Percentiles rank a stretch among this genome's conserved stretches.
Evolutionary conservation across 2,113 vertebrate genomes (phyloP).

Genomic region (Triplophysa siluroides): DNA sequence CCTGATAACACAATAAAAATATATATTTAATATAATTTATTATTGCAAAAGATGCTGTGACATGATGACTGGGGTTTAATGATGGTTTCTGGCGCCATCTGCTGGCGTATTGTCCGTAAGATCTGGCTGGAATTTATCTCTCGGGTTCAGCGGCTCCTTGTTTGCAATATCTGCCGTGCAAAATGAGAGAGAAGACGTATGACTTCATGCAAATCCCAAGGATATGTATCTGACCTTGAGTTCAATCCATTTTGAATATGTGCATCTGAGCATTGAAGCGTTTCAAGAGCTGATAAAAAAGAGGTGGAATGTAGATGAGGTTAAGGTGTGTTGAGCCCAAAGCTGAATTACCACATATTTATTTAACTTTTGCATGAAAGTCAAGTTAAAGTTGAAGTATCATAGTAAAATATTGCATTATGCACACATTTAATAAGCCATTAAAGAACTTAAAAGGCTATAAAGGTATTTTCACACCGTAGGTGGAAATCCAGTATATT

Average conservation of each 20-base stretch:
- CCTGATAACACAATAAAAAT: too few relatives aligned
- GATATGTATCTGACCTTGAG: background rate
- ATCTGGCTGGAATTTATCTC: background rate
- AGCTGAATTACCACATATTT: too few relatives aligned
- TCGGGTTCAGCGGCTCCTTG: background rate
- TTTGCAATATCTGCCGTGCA: background rate
- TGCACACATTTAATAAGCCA: too few relatives aligned
- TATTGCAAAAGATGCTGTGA: background rate
- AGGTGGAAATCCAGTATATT: background rate
- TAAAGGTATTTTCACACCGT: background rate
- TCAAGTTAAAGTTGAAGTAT: too few relatives aligned
- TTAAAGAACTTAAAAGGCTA: background rate
- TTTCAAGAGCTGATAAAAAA: too few relatives aligned
- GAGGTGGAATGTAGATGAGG: too few relatives aligned
- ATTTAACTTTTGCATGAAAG: too few relatives aligned
- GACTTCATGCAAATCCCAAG: background rate
- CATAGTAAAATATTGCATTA: too few relatives aligned
- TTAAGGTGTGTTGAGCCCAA: too few relatives aligned
- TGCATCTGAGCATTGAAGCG: too few relatives aligned
- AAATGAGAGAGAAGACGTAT: background rate
- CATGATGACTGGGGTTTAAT: background rate
- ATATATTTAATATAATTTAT: too few relatives aligned
- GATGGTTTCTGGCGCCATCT: constrained; percentile 40
- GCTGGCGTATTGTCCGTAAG: background rate
- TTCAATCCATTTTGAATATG: too few relatives aligned